Base-by-base conservation (phyloP, 2,113 vertebrate genomes). In the Pleuronectes platessa region DNA sequence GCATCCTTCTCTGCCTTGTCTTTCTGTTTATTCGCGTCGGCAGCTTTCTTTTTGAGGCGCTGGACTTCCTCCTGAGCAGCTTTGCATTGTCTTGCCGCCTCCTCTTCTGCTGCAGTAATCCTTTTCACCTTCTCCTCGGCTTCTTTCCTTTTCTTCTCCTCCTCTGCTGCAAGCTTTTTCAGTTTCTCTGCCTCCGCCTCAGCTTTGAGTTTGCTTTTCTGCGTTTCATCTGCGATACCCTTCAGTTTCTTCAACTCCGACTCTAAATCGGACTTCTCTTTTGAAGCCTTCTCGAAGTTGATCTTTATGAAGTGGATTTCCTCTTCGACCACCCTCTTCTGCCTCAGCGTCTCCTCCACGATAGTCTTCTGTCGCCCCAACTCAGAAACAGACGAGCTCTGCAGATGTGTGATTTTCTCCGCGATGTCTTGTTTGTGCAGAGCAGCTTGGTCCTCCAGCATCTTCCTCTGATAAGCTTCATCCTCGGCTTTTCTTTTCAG, bases 361-460 rank as follows among this genome's bases (percentile, higher is more conserved):
- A 98, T 92, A 0, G 89, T 93, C 84, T 95, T 97, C 85, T 99
- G 97, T 78, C 98, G 88, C 67, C 93, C 94, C 61, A 99, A 85
- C 90, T 99, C 97, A 0, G 76, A 89, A 47, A 96, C 95, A 0
- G 97, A 98, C 0, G 96, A 95, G 86, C 94, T 96, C 86, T 96
- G 96, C 54, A 99, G 94, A 79, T 93, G 94, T 0, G 89, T 92
- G 1, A 99, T 96, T 72, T 97, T 97, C 92, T 99, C 96, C 73
- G 97, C 94, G 0, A 98, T 98, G 82, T 98, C 96, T 6, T 95
- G 96, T 85, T 98, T 98, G 90, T 98, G 97, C 83, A 96, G 97
- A 0, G 95, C 86, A 0, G 97, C 98, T 86, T 98, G 96, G 80
- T 99, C 97, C 93, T 99, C 97, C 79, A 99, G 92, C 35, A 93